Base-by-base conservation (phyloP, 2,888 invertebrate species). In the Campoletis raptor region DNA sequence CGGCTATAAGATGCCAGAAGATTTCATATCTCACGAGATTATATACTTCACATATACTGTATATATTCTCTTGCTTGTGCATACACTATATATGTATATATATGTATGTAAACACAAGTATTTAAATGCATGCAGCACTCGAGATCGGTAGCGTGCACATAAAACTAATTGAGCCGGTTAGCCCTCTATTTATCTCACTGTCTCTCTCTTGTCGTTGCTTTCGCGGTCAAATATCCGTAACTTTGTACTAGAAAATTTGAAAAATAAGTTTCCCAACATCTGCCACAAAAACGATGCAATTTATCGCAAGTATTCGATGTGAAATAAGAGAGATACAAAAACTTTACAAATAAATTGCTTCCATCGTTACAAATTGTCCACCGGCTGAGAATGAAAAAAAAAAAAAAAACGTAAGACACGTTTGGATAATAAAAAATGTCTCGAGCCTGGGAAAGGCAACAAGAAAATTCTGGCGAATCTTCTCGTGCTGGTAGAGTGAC, bases 11-110 rank as follows among this genome's bases (percentile, higher is more conserved):
- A 83, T 81, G 77, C 83, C 81, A 84, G 81, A 81, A 81, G 83
- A 84, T 86, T 86, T 84, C 81, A 81, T 84, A 84, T 86, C 83
- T 86, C 86, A 86, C 81, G 78, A 80, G 83, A 83, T 73, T 66
- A 52, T 40, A 54, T 52, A 79, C 40, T n/a, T 12, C n/a, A 66
- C 52, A 48, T n/a, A 52, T 72, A 72, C 37, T 57, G 24, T 57
- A 24, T 57, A 57, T 30, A 30, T 61, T 30, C 30, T 30, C 30
- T 15, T 61, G 61, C 30, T 6, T 10, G 30, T 30, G 30, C 30
- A 61, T 30, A 10, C 24, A 8, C 24, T 57, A 9, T 57, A 12
- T 15, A 45, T 12, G 15, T 7, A 57, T 57, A 69, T 57, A 57
- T 30, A 9, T n/a, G 57, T 36, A 52, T 45, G 70, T 18, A 54